Evolutionary conservation across 2,888 invertebrate species (phyloP).

Genomic region (Melanostoma scalare): DNA sequence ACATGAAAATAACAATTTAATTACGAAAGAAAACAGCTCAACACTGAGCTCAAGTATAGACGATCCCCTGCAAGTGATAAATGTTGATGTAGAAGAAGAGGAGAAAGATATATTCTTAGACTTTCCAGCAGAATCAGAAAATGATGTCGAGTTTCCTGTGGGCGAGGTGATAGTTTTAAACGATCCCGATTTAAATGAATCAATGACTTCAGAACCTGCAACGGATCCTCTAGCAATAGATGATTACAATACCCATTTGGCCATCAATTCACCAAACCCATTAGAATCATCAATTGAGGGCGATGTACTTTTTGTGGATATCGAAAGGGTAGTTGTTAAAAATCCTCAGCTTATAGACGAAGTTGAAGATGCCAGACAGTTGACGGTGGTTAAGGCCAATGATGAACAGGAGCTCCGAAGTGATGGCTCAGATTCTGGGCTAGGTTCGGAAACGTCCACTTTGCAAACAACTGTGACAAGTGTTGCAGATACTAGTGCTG

Average conservation of each 20-base stretch:
- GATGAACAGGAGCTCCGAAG: conserved; percentile 87
- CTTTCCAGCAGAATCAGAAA: conserved; percentile 69
- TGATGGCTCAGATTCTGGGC: conserved; percentile 92
- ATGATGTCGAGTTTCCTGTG: conserved; percentile 60
- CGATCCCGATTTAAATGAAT: conserved; percentile 77
- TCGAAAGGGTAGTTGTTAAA: conserved; percentile 68
- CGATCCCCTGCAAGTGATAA: conserved; percentile 45
- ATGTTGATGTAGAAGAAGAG: conserved; percentile 61
- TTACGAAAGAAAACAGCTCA: conserved; percentile 12
- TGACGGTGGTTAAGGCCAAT: conserved; percentile 77
- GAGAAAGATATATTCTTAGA: conserved; percentile 77
- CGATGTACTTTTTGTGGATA: conserved; percentile 74
- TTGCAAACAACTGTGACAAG: conserved; percentile 74
- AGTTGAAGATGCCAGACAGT: conserved; percentile 74
- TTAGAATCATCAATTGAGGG: conserved; percentile 75
- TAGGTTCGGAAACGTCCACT: conserved; percentile 87
- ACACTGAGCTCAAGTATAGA: conserved; percentile 21
- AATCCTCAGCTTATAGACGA: conserved; percentile 49
- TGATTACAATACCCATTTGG: conserved; percentile 72
- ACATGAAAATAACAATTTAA: conserved; percentile 74
- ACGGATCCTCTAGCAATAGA: conserved; percentile 81
- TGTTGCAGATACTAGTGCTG: conserved; percentile 71
- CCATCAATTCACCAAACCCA: conserved; percentile 64
- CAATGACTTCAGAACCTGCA: conserved; percentile 78
- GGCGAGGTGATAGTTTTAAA: conserved; percentile 78